Percentiles rank a stretch among this genome's conserved stretches.
Conservation (phyloP, 2,797 vertebrate genomes). For the Loris lydekkerianus region DNA sequence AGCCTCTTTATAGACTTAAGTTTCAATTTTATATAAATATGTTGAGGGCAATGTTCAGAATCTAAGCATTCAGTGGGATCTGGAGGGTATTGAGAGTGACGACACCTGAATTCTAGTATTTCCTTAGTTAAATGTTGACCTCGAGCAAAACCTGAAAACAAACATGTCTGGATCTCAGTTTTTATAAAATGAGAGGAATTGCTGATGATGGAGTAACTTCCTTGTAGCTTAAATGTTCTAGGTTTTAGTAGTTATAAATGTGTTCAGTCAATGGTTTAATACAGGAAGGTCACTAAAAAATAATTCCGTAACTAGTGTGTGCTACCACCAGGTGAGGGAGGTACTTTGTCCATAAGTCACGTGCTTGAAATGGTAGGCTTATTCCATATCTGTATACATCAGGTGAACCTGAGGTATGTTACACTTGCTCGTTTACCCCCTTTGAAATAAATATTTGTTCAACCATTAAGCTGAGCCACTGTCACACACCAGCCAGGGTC, state of each 20-base stretch:
- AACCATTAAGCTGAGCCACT: conserved; percentile 8
- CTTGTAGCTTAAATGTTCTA: neutral
- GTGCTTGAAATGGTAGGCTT: neutral
- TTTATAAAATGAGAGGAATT: neutral
- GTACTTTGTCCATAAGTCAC: neutral
- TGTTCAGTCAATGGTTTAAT: neutral
- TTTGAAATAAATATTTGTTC: conserved; percentile 58
- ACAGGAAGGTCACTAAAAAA: neutral
- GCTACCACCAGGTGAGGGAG: neutral
- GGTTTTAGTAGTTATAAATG: neutral
- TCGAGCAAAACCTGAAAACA: neutral
- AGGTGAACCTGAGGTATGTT: neutral
- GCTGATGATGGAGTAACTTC: neutral
- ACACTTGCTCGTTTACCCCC: neutral
- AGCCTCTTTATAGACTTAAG: conserved; percentile 47
- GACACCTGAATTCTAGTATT: neutral
- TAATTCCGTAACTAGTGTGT: neutral
- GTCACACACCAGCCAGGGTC: neutral
- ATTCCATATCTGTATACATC: neutral
- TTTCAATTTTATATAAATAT: conserved; percentile 55
- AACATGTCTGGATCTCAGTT: neutral
- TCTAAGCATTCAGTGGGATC: neutral
- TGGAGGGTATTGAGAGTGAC: neutral
- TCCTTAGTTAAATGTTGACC: neutral
- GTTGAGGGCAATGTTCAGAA: conserved; percentile 59